These are phyloP conservation scores for Muschampia plurimacula DNA, from an alignment of 2,888 invertebrate genomes.

Conservation along the genomic window DNA sequence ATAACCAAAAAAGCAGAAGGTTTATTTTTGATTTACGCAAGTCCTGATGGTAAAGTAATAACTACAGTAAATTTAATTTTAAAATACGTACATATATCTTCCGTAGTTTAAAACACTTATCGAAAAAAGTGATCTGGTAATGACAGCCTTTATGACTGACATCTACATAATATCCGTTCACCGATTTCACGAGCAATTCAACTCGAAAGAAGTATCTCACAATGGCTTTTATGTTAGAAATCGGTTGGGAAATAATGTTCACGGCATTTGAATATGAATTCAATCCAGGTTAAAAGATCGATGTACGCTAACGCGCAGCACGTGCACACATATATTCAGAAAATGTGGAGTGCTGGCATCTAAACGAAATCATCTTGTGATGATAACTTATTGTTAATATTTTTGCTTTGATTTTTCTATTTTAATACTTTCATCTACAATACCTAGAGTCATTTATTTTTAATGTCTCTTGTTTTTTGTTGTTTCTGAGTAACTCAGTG, in stretches of 20 bases:
- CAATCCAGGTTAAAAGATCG: constrained; percentile 40
- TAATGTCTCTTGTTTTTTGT: too few species aligned
- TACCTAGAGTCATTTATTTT: too few species aligned
- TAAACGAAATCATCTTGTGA: neutral
- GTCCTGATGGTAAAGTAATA: too few species aligned
- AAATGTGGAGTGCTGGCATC: constrained; percentile 12
- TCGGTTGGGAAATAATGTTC: constrained; percentile 36
- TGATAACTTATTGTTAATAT: neutral
- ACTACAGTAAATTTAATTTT: too few species aligned
- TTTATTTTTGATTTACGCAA: too few species aligned
- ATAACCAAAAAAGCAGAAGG: too few species aligned
- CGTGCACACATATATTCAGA: constrained; percentile 24
- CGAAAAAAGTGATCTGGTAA: constrained; percentile 45
- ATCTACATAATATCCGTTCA: constrained; percentile 48
- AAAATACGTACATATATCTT: too few species aligned
- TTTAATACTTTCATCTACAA: too few species aligned
- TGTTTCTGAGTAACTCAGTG: neutral
- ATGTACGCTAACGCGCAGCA: constrained; percentile 33
- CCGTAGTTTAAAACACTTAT: constrained; percentile 10
- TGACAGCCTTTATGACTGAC: constrained; percentile 47
- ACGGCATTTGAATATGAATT: constrained; percentile 40
- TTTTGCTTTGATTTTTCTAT: neutral
- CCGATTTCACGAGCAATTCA: constrained; percentile 47
- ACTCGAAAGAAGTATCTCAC: constrained; percentile 39
- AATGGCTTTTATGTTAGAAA: constrained; percentile 42